These are phyloP conservation scores for Gobio occitaniae DNA, from an alignment of 2,797 vertebrate species.

Conservation along the genomic window DNA sequence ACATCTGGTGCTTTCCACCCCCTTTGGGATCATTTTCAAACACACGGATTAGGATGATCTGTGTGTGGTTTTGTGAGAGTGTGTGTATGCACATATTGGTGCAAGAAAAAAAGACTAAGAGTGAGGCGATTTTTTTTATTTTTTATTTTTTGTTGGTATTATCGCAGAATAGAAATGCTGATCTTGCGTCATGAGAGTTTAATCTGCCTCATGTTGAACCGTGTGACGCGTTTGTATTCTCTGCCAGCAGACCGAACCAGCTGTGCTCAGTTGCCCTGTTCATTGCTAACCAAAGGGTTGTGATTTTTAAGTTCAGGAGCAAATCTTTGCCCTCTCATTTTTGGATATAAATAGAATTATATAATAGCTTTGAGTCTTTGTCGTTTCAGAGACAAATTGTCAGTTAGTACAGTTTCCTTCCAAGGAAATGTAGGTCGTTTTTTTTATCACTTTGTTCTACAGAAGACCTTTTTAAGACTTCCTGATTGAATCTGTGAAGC, in stretches of 20 bases:
- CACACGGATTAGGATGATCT: conserved; percentile 39
- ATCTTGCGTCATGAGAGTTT: conserved; percentile 32
- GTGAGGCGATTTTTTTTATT: background rate
- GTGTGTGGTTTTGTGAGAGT: conserved; percentile 11
- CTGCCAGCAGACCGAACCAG: background rate
- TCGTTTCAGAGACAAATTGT: conserved; percentile 15
- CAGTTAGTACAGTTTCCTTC: conserved; percentile 6
- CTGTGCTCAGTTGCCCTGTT: conserved; percentile 1
- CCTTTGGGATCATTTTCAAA: conserved; percentile 39
- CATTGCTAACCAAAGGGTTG: background rate
- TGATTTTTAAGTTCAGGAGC: conserved; percentile 28
- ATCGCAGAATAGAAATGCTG: conserved; percentile 38
- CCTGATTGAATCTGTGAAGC: background rate
- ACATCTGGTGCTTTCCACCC: conserved; percentile 23
- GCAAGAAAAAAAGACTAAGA: conserved; percentile 32
- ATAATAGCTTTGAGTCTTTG: conserved; percentile 2
- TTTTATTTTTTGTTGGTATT: conserved; percentile 9
- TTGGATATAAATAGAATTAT: background rate
- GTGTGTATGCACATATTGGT: conserved; percentile 14
- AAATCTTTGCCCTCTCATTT: background rate
- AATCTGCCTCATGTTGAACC: conserved; percentile 28
- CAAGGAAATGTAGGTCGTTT: background rate
- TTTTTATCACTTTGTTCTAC: background rate
- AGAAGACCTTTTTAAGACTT: conserved; percentile 10
- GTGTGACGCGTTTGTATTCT: background rate